Evolutionary conservation across 2,113 vertebrate species (phyloP), one percentile per base, ranked within the genome.

Genomic region (Tautogolabrus adspersus): DNA sequence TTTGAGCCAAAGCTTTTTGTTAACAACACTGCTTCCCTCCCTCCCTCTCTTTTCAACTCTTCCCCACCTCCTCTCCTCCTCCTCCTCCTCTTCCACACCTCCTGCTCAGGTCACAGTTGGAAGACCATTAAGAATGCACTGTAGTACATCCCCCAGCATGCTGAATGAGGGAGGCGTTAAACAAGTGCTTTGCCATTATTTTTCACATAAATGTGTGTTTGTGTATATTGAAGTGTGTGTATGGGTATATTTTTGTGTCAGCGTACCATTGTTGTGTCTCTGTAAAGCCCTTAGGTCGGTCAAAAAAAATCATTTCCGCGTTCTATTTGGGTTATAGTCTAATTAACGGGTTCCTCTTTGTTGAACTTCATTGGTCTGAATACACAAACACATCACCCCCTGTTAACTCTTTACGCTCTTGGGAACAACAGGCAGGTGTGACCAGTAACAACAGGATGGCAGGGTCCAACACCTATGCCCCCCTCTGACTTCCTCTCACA

Each of bases 381-480:
- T 75, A 55, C 59, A 72, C 72, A 86, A 79, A 87, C 78, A 69
- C 23, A 72, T 18, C 72, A 56, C 57, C 68, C 79, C 67, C 71
- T 74, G 54, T 72, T 86, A 81, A 83, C 66, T 83, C 74, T 83
- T 88, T n/a, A 70, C 59, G 8, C 47, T 77, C 76, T 78, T 11
- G 30, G 57, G 51, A 74, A 79, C 89, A 91, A 82, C 89, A 89
- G 87, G 78, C 90, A 94, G 91, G 93, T 94, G 93, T 93, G 91
- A 92, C 86, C 82, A 72, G 79, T 77, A 88, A 90, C 93, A 94
- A 94, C 93, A 93, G 93, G 92, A 94, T 89, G 87, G 87, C 82
- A 88, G 82, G 83, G 82, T 88, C 90, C 89, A 88, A 90, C 93
- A 89, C 92, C 88, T 92, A 91, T 47, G 70, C 78, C 82, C 88